phyloP scores from a whole-genome alignment of 1,140 invertebrate genomes.

The Caenorhabditis tropicalis region DNA sequence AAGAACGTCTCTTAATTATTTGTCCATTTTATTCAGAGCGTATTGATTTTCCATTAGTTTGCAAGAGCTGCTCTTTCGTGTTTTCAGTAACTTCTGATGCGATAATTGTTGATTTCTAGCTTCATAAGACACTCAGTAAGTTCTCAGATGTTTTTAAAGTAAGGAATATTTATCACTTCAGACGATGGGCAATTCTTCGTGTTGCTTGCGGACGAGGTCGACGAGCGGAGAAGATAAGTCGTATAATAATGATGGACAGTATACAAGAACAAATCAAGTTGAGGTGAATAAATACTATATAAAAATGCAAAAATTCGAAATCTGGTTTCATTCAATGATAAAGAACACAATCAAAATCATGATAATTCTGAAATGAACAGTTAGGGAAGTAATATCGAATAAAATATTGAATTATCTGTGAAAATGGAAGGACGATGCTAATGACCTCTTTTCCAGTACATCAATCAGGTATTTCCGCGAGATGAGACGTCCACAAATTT shows the following conservation, averaged over 20 bases:
- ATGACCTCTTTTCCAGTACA: too few species aligned
- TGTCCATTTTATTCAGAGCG: neutral
- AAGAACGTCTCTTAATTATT: neutral
- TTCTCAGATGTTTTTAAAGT: neutral
- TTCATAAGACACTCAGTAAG: neutral
- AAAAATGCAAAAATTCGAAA: neutral
- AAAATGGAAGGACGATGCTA: too few species aligned
- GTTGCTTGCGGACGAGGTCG: conserved; percentile 53
- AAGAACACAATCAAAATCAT: too few species aligned
- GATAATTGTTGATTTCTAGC: neutral
- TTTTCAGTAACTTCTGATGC: neutral
- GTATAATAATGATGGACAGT: conserved; percentile 42
- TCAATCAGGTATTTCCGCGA: conserved; percentile 58
- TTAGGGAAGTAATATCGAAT: too few species aligned
- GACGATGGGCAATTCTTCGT: conserved; percentile 57
- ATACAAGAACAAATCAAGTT: conserved; percentile 47
- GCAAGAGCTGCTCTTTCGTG: neutral
- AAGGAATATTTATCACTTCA: neutral
- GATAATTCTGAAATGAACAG: too few species aligned
- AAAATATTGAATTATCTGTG: too few species aligned
- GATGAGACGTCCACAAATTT: conserved; percentile 70
- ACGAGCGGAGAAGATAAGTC: conserved; percentile 50
- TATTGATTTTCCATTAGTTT: conserved; percentile 37
- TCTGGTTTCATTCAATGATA: too few species aligned
- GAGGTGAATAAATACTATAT: neutral